Evolutionary conservation across 2,888 invertebrate genomes (phyloP).

Genomic region (Xestia ashworthii): DNA sequence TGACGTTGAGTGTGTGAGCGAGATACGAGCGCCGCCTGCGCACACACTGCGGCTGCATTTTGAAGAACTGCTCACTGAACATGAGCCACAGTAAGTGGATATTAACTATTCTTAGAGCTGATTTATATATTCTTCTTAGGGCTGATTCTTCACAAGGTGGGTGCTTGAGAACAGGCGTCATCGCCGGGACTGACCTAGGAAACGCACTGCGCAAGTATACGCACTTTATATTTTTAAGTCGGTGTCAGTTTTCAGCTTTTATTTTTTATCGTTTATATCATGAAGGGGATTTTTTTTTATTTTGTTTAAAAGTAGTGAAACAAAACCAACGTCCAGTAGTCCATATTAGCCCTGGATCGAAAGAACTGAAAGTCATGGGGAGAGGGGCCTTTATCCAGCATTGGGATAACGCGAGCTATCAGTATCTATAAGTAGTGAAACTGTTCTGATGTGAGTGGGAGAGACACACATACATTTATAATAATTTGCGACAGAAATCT

Average conservation of each 20-base stretch:
- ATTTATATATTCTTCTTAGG: no score
- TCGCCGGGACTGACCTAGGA: not conserved
- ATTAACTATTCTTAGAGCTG: not conserved
- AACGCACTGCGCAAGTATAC: not conserved
- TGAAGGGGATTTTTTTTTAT: not conserved
- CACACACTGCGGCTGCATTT: conserved; percentile 94
- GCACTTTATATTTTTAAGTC: not conserved
- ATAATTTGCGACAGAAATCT: not conserved
- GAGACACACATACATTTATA: not conserved
- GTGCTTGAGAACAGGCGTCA: not conserved
- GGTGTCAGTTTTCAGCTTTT: not conserved
- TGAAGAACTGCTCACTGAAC: conserved; percentile 94
- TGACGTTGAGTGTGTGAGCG: conserved; percentile 94
- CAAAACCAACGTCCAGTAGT: not conserved
- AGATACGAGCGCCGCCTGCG: conserved; percentile 92
- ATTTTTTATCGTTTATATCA: not conserved
- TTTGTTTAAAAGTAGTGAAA: not conserved
- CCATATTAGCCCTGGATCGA: no score
- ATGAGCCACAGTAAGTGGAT: conserved; percentile 93
- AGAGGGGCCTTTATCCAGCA: no score
- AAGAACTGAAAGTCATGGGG: no score
- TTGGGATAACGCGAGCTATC: no score
- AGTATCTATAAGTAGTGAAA: no score
- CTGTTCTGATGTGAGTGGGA: not conserved
- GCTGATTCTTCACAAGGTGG: not conserved